Base-by-base conservation (phyloP, 2,797 vertebrate genomes). In the Orientallactaga sibirica region DNA sequence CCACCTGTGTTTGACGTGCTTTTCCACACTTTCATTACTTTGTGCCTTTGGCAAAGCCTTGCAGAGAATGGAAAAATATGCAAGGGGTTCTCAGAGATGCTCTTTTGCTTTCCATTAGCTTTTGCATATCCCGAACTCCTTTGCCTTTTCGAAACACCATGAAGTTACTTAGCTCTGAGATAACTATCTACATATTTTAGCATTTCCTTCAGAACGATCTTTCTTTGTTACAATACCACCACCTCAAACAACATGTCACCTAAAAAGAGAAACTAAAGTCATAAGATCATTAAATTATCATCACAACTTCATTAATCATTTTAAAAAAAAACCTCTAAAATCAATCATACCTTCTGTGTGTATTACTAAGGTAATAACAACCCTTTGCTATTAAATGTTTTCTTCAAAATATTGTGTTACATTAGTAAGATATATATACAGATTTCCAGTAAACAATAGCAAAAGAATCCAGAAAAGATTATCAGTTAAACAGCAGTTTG, bases 321-420 rank as follows among this genome's bases (percentile, higher is more conserved):
- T 88, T 68, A 41, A 52, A 70, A 94, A 37, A 37, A 66, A 62
- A 37, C 3, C 18, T 7, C 33, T 92, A 86, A 93, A 90, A 94
- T 9, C 25, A 90, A 22, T 86, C 29, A 33, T 1, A 74, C 41
- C 5, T 86, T 87, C 7, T 22, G n/a, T 81, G 33, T 66, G 19
- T 10, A 5, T 75, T 5, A 43, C 27, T 76, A 19, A 87, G 4
- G 25, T n/a, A 85, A 85, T 71, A 24, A 24, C 48, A 71, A 22
- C 29, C 25, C 52, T 66, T 78, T 73, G 12, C 78, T 64, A 37
- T 43, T 79, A 79, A 82, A 79, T 19, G 2, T 37, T 90, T 81
- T 37, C 43, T 71, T 95, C 16, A 77, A 88, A 91, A 74, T 74
- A 20, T 82, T 84, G n/a, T 3, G 75, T 88, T 75, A 0, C 16